Evolutionary conservation across 2,797 vertebrate species (phyloP).

Genomic region (Phoeniculus purpureus): DNA sequence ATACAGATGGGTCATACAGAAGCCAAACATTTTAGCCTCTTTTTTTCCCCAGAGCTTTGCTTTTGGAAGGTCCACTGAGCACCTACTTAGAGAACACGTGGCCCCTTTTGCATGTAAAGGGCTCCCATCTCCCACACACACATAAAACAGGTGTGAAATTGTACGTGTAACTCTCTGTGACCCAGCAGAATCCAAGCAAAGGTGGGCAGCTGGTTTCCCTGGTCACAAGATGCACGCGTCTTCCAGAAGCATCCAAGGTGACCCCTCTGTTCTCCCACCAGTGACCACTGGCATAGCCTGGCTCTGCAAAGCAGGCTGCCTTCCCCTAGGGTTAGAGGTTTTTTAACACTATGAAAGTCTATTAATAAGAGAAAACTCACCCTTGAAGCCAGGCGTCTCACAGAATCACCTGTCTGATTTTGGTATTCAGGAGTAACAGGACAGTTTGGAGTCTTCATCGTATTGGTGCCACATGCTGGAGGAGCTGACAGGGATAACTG

Average conservation of each 20-base stretch:
- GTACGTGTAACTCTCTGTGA: background rate
- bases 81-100: background rate
- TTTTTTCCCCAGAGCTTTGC: background rate
- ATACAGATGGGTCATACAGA: background rate
- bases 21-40: background rate
- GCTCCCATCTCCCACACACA: background rate
- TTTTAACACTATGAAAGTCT: background rate
- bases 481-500: slow-evolving; percentile 83
- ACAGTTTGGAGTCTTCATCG: slow-evolving; percentile 74
- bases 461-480: slow-evolving; percentile 74
- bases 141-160: background rate
- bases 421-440: slow-evolving; percentile 83
- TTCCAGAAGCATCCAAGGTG: no score
- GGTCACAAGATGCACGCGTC: accelerated
- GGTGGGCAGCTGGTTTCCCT: background rate
- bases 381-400: slow-evolving; percentile 90
- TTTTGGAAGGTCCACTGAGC: background rate
- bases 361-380: slow-evolving; percentile 66
- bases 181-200: background rate
- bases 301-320: background rate
- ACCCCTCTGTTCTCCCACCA: background rate
- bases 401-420: slow-evolving; percentile 82
- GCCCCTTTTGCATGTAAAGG: background rate
- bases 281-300: accelerated
- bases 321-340: accelerated